Conservation (phyloP, 2,888 invertebrate genomes). For the Hesperia comma region DNA sequence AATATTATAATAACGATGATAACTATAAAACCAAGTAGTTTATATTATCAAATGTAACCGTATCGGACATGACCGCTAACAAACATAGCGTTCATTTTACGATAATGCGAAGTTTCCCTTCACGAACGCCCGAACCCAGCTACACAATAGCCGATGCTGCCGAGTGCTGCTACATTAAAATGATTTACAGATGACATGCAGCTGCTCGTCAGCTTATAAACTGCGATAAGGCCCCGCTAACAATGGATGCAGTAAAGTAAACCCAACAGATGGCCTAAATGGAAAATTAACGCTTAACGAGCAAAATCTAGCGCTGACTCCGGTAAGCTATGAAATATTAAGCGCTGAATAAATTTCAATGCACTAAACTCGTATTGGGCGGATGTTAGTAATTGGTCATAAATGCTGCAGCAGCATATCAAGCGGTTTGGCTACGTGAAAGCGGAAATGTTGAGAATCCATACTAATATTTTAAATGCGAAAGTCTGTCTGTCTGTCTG, state of each 20-base stretch:
- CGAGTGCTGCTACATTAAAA: slow-evolving; percentile 29
- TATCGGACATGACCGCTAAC: background rate
- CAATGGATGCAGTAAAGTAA: slow-evolving; percentile 23
- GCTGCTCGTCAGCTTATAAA: slow-evolving; percentile 36
- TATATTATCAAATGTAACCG: background rate
- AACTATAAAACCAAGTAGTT: too few relatives aligned
- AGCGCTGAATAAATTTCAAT: slow-evolving; percentile 40
- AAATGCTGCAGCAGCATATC: slow-evolving; percentile 41
- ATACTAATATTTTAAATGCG: too few relatives aligned
- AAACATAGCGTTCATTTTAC: background rate
- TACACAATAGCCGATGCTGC: background rate
- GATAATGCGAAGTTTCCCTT: background rate
- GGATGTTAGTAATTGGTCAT: slow-evolving; percentile 43
- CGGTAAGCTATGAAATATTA: slow-evolving; percentile 36
- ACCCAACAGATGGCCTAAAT: slow-evolving; percentile 32
- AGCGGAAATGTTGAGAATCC: slow-evolving; percentile 27
- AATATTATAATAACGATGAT: too few relatives aligned
- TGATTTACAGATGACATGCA: slow-evolving; percentile 34
- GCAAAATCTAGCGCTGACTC: slow-evolving; percentile 39
- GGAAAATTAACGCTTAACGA: slow-evolving; percentile 34
- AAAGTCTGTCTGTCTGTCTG: too few relatives aligned
- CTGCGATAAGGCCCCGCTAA: slow-evolving; percentile 28
- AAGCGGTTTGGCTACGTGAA: slow-evolving; percentile 44
- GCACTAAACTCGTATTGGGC: slow-evolving; percentile 33
- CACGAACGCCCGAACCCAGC: background rate